Evolutionary conservation across 2,888 invertebrate genomes (phyloP).

Genomic region (Lasioglossum calceatum): DNA sequence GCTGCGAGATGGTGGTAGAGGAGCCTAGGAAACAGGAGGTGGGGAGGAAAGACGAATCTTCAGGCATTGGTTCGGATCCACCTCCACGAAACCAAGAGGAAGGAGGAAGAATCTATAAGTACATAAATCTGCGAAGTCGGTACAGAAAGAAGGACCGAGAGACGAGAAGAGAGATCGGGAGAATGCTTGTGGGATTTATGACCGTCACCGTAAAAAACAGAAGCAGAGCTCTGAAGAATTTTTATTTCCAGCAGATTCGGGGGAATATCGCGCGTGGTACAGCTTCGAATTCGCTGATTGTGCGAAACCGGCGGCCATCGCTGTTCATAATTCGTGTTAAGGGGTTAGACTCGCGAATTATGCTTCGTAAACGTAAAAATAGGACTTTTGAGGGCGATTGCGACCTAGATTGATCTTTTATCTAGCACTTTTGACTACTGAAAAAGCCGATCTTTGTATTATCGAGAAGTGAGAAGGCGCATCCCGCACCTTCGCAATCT

Average conservation of each 20-base stretch:
- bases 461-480: no score
- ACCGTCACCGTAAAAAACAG: conserved; percentile 70
- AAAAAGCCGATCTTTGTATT: no score
- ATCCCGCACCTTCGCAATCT: no score
- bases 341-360: no score
- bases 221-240: conserved; percentile 70
- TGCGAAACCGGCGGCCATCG: neutral
- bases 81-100: conserved; percentile 49
- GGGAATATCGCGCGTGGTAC: conserved; percentile 20
- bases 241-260: conserved; percentile 65
- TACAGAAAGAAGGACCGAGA: conserved; percentile 41
- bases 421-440: no score
- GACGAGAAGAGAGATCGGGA: conserved; percentile 19
- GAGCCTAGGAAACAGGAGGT: conserved; percentile 15
- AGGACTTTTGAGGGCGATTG: no score
- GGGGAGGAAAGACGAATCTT: conserved; percentile 4
- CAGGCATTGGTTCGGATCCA: conserved; percentile 49
- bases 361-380: no score
- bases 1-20: neutral
- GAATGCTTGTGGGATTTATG: conserved; percentile 73
- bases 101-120: conserved; percentile 81
- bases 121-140: conserved; percentile 79
- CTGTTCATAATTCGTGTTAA: neutral
- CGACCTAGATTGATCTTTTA: no score
- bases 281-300: conserved; percentile 30